Percentiles rank a stretch among this genome's conserved stretches.
Evolutionary conservation across 2,797 vertebrate genomes (phyloP).

Genomic region (Remorina albescens): DNA sequence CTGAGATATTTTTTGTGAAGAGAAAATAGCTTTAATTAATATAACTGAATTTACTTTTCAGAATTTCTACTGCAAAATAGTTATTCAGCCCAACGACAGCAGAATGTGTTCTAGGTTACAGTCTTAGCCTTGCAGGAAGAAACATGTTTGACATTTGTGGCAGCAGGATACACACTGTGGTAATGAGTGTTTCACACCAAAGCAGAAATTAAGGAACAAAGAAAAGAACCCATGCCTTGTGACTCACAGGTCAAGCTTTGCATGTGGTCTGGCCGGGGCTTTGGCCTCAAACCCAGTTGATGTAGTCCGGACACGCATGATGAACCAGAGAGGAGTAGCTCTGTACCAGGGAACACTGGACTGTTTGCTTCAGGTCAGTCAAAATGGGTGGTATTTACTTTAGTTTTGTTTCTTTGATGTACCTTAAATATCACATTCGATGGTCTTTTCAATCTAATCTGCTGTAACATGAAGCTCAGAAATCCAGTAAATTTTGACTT

Average conservation of each 20-base stretch:
- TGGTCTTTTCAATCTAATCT: no score
- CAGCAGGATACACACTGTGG: neutral
- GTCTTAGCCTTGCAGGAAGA: neutral
- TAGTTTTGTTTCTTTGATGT: no score
- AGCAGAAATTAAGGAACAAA: neutral
- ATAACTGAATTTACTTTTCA: neutral
- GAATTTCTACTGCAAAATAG: neutral
- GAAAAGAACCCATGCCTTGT: neutral
- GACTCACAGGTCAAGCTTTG: conserved; percentile 91
- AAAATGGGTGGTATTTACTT: no score
- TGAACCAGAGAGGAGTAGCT: conserved; percentile 94
- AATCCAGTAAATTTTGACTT: no score
- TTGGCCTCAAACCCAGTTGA: conserved; percentile 96
- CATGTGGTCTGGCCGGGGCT: conserved; percentile 93
- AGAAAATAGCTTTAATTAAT: neutral
- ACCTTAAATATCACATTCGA: no score
- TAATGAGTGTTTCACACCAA: neutral
- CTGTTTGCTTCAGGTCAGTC: conserved; percentile 88
- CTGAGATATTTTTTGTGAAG: neutral
- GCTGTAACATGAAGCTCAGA: no score
- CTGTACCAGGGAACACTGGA: conserved; percentile 94
- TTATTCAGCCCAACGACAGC: neutral
- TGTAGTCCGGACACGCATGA: conserved; percentile 96
- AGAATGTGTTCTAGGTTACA: neutral
- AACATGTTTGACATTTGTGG: neutral